Evolutionary conservation across 2,888 invertebrate species (phyloP).

Genomic region (Ctenicera cuprea): DNA sequence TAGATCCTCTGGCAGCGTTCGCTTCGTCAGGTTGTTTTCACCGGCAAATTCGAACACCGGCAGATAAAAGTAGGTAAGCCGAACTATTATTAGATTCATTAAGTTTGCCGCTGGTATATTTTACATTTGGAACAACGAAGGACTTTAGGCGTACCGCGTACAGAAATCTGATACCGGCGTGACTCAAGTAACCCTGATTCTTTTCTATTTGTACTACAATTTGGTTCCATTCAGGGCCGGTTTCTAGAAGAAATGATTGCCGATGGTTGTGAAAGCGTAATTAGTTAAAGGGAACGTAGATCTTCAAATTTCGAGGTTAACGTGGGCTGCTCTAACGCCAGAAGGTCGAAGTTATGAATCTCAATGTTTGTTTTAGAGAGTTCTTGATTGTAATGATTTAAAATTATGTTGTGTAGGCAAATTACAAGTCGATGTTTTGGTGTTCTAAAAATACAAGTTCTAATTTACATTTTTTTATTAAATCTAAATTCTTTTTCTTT

Average conservation of each 20-base stretch:
- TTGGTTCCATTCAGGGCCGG: neutral
- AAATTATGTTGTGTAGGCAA: too few species aligned
- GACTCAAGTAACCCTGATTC: slow-evolving; percentile 22
- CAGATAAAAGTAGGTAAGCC: neutral
- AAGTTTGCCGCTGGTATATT: neutral
- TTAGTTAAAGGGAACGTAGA: neutral
- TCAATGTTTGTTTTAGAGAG: too few species aligned
- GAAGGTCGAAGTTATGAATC: too few species aligned
- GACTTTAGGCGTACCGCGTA: neutral
- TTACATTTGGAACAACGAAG: slow-evolving; percentile 2
- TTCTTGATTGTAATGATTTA: too few species aligned
- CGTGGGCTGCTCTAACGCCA: too few species aligned
- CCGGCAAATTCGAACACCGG: neutral
- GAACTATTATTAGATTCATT: slow-evolving; percentile 1
- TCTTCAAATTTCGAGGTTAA: too few species aligned
- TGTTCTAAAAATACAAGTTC: too few species aligned
- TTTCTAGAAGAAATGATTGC: neutral
- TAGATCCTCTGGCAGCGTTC: neutral
- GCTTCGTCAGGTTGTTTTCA: neutral
- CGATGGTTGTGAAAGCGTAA: neutral
- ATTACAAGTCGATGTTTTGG: too few species aligned
- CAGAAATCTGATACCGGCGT: slow-evolving; percentile 3
- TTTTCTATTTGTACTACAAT: slow-evolving; percentile 5
- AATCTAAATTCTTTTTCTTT: too few species aligned
- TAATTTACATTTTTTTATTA: too few species aligned